Evolutionary conservation across 2,113 vertebrate species (phyloP), one percentile per base, ranked within the genome.

Genomic region (Arvicanthis niloticus): DNA sequence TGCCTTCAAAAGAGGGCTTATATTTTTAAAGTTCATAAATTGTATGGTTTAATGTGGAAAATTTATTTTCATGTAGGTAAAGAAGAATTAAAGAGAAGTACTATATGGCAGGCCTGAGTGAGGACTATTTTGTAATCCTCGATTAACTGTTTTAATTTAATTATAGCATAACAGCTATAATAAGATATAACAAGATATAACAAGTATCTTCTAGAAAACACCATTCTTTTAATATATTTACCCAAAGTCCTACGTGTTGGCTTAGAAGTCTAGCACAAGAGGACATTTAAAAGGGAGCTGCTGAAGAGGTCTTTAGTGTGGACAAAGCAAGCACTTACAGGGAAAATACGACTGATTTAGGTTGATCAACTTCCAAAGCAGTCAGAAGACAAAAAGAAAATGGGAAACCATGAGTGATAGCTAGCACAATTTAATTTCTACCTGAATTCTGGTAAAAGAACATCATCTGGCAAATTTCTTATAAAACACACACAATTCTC

Each of bases 361-460:
- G 90, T 68, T 67, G 22, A 73, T 90, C 56, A 93, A 78, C 24
- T 94, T 22, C 91, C 72, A 91, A 86, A 89, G 73, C 67, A 91
- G 31, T 93, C 42, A 95, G 56, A 95, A 94, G 45, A 94, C 91
- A 90, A 75, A 42, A 89, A 97, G 40, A 15, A 56, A 45, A 40
- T 53, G 73, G 68, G 75, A 93, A 88, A 88, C 75, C 77, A 16
- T 70, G 51, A 72, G 17, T 86, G 78, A 96, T 96, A 95, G 77
- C 95, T 96, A 95, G 34, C n/a, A 77, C n/a, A 88, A 94, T 84
- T 88, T 73, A 95, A 96, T 88, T 96, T 94, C n/a, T 53, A 90
- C 42, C 62, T 95, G 16, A 93, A 93, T 40, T 93, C 78, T 91
- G 37, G 24, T 88, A 31, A 93, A 91, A 96, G 67, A 96, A 22